These are phyloP conservation scores for Danio choprae DNA, from an alignment of 2,797 vertebrate species.

Conservation along the genomic window DNA sequence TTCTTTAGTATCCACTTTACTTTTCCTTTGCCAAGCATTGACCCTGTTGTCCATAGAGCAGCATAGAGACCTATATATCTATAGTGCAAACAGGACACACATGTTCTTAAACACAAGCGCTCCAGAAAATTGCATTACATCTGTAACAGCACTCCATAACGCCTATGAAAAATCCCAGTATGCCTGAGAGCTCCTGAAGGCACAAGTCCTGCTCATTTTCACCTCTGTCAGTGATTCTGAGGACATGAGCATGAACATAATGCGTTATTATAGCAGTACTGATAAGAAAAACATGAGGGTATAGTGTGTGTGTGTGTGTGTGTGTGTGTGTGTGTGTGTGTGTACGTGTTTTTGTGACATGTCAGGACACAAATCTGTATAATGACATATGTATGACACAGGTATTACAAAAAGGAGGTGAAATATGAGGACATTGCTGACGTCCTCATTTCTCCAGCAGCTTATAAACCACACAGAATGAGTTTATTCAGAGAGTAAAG, in stretches of 20 bases:
- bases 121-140: background rate
- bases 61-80: background rate
- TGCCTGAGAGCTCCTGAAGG: background rate
- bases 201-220: background rate
- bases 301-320: background rate
- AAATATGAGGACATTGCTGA: no score
- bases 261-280: conserved; percentile 7
- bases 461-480: no score
- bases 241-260: background rate
- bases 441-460: no score
- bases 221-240: background rate
- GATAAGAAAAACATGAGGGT: background rate
- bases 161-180: background rate
- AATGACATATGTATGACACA: no score
- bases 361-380: no score
- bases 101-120: background rate
- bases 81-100: background rate
- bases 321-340: no score
- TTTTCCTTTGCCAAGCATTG: background rate
- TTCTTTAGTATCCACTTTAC: conserved; percentile 3
- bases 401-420: no score
- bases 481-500: no score
- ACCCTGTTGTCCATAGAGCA: background rate
- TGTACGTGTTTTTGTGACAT: no score
- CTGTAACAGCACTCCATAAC: background rate